Conservation (phyloP, 2,888 invertebrate species). For the Nomada fabriciana region DNA sequence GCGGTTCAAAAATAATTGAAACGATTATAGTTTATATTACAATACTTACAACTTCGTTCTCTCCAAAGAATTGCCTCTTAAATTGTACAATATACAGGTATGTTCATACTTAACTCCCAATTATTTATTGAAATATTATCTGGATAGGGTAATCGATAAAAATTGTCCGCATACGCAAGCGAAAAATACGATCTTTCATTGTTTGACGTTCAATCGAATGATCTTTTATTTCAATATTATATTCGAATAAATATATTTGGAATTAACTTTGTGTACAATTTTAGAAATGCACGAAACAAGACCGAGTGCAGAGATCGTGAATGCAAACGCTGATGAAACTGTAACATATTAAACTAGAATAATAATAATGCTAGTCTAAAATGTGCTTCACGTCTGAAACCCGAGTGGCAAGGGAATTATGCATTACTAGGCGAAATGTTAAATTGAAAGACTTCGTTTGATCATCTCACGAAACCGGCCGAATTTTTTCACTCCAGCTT, state of each 20-base stretch:
- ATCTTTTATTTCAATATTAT: constrained; percentile 10
- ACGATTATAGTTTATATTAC: too few relatives aligned
- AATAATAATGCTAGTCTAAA: neutral
- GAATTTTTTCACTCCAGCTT: neutral
- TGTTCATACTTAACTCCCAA: too few relatives aligned
- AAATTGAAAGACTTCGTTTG: neutral
- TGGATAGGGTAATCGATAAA: too few relatives aligned
- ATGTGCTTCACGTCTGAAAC: neutral
- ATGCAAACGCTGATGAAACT: neutral
- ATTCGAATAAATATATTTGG: neutral
- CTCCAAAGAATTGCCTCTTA: too few relatives aligned
- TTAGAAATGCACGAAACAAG: neutral
- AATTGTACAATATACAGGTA: too few relatives aligned
- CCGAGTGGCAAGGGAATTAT: neutral
- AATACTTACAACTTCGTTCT: too few relatives aligned
- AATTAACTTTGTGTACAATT: constrained; percentile 11
- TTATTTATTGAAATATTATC: too few relatives aligned
- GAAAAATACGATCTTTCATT: neutral
- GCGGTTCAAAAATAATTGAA: too few relatives aligned
- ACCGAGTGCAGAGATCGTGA: neutral
- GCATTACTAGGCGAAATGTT: neutral
- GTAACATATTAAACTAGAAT: constrained; percentile 5
- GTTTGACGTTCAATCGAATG: neutral
- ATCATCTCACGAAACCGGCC: neutral
- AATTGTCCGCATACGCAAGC: neutral